Base-by-base conservation (phyloP, 2,888 invertebrate genomes). In the Pediacus dermestoides region DNA sequence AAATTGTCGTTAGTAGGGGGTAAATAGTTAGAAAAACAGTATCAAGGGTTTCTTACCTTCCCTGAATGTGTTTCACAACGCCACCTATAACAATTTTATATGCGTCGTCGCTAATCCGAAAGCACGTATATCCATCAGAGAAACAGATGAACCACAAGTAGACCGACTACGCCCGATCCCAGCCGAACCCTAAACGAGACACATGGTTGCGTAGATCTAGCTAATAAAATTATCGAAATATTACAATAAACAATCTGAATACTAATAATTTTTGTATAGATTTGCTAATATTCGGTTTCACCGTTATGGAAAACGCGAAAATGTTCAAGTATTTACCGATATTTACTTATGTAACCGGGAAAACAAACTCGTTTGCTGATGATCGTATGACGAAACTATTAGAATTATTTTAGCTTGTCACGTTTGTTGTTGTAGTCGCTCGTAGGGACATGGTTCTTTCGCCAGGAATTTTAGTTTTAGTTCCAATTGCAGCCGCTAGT, bases 21-120 rank as follows among this genome's bases (percentile, higher is more conserved):
- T 55, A 61, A 61, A 62, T 57, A 61, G 59, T 49, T 42, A 49
- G 48, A 60, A 62, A 62, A 66, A 66, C 61, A 64, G 56, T 54
- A 50, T 62, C 56, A 61, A 68, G 67, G 68, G 67, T 66, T 66
- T 63, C 66, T 68, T 66, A 69, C 68, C 66, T 70, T 69, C 68
- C 68, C 68, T 66, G 64, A 63, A 61, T 64, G 60, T 63, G 57
- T 62, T 56, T 48, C 56, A 53, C 61, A 62, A 70, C 70, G 70
- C 70, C 70, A 70, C 69, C 70, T 70, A 70, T 28, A 14, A n/a
- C 28, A 13, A 28, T 63, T 58, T 63, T 50, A 66, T 65, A 60
- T 65, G 68, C 68, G 67, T 67, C 67, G 67, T 60, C 58, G 58
- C 57, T 64, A 60, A 16, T 61, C 63, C 61, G 62, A 68, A 69